These are phyloP conservation scores for Rhinella marina DNA, from an alignment of 2,797 vertebrate genomes.

Conservation along the genomic window DNA sequence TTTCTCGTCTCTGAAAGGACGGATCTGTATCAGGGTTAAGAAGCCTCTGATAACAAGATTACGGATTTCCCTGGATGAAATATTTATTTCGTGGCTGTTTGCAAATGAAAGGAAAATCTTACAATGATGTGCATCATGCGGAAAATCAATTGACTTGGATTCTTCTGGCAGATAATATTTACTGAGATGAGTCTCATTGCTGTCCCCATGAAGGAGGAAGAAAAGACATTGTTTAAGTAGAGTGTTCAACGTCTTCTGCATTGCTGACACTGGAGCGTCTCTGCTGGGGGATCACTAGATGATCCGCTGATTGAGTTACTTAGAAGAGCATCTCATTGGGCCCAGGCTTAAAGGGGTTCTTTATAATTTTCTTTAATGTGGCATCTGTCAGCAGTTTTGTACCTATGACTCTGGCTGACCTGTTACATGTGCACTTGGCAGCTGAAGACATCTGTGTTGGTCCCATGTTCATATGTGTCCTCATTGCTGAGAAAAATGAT, in stretches of 20 bases:
- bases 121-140: constrained; percentile 48
- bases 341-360: not conserved
- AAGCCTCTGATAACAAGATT: constrained; percentile 52
- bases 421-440: too few relatives aligned
- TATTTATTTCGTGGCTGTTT: constrained; percentile 30
- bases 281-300: not conserved
- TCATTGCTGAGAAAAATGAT: too few relatives aligned
- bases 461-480: too few relatives aligned
- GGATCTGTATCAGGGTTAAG: not conserved
- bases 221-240: not conserved
- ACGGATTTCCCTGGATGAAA: constrained; percentile 54
- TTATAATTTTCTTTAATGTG: too few relatives aligned
- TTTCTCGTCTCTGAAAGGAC: constrained; percentile 54
- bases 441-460: too few relatives aligned
- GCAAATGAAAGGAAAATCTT: constrained; percentile 46
- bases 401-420: too few relatives aligned
- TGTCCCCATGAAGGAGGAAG: not conserved
- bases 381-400: too few relatives aligned
- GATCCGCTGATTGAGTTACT: not conserved
- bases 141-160: constrained; percentile 8
- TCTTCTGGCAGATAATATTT: constrained; percentile 44
- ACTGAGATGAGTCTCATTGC: constrained; percentile 24
- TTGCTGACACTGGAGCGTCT: not conserved
- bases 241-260: not conserved
- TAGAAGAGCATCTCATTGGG: not conserved